Evolutionary conservation across 2,888 invertebrate species (phyloP).

Genomic region (Ennomos quercinarius): DNA sequence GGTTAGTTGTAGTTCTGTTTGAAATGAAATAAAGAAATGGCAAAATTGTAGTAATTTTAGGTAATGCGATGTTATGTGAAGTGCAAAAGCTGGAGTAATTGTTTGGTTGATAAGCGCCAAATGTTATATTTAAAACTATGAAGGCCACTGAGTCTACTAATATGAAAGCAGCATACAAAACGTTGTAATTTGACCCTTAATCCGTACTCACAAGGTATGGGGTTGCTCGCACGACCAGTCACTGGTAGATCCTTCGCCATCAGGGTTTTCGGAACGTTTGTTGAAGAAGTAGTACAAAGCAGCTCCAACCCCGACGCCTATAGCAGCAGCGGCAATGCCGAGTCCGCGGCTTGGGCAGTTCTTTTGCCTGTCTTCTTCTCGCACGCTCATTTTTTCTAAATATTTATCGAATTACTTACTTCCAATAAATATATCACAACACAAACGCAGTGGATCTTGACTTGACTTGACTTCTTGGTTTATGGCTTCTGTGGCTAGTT

Average conservation of each 20-base stretch:
- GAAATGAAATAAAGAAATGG: too few relatives aligned
- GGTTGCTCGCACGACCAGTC: conserved; percentile 59
- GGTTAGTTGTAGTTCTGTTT: too few relatives aligned
- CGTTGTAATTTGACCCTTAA: conserved; percentile 36
- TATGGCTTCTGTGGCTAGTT: too few relatives aligned
- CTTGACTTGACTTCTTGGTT: too few relatives aligned
- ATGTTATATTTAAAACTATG: not conserved
- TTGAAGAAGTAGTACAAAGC: conserved; percentile 77
- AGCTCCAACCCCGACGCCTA: conserved; percentile 77
- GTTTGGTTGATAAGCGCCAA: too few relatives aligned
- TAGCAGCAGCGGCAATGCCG: conserved; percentile 72
- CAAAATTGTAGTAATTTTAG: too few relatives aligned
- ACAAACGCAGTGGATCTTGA: too few relatives aligned
- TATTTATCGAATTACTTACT: conserved; percentile 1
- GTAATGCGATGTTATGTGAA: too few relatives aligned
- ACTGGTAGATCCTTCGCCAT: conserved; percentile 62
- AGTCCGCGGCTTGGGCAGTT: conserved; percentile 69
- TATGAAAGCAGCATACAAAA: not conserved
- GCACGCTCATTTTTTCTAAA: conserved; percentile 64
- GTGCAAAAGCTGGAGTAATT: too few relatives aligned
- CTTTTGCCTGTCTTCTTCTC: conserved; percentile 69
- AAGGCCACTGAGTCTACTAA: conserved; percentile 1
- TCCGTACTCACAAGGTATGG: conserved; percentile 57
- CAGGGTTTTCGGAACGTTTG: conserved; percentile 64
- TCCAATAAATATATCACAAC: conserved; percentile 1